These are phyloP conservation scores for Sinocyclocheilus rhinocerous DNA, from an alignment of 2,113 vertebrate species.

Conservation along the genomic window DNA sequence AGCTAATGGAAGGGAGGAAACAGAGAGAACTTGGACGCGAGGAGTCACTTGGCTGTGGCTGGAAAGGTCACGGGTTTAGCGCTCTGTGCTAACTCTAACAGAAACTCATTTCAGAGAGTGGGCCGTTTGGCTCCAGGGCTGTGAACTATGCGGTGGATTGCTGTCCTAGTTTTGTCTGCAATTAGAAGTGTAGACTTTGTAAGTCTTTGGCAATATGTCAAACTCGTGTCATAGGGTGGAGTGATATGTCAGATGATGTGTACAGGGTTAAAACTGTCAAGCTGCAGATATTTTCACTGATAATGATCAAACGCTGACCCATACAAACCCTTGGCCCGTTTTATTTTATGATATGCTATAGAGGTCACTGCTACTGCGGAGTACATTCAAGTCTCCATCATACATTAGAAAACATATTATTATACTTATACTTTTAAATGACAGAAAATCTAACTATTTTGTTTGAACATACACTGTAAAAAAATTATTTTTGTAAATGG, in stretches of 20 bases:
- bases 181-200: constrained; percentile 32
- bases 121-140: constrained; percentile 33
- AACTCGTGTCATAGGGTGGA: constrained; percentile 3
- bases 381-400: not conserved
- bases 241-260: not conserved
- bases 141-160: constrained; percentile 17
- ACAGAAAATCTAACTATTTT: not conserved
- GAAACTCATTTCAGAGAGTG: constrained; percentile 26
- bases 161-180: constrained; percentile 39
- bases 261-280: not conserved
- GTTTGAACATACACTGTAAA: not conserved
- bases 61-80: constrained; percentile 32
- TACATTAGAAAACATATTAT: not conserved
- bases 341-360: constrained; percentile 9
- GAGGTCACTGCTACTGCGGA: not conserved
- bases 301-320: constrained; percentile 1
- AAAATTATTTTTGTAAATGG: not conserved
- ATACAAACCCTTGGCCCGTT: not conserved
- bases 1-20: constrained; percentile 49
- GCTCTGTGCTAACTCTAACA: constrained; percentile 30
- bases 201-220: constrained; percentile 32
- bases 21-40: constrained; percentile 44
- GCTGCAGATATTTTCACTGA: not conserved
- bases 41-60: constrained; percentile 39
- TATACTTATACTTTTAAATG: not conserved